phyloP scores from a whole-genome alignment of 2,113 vertebrate species.

The Elephantulus edwardii region DNA sequence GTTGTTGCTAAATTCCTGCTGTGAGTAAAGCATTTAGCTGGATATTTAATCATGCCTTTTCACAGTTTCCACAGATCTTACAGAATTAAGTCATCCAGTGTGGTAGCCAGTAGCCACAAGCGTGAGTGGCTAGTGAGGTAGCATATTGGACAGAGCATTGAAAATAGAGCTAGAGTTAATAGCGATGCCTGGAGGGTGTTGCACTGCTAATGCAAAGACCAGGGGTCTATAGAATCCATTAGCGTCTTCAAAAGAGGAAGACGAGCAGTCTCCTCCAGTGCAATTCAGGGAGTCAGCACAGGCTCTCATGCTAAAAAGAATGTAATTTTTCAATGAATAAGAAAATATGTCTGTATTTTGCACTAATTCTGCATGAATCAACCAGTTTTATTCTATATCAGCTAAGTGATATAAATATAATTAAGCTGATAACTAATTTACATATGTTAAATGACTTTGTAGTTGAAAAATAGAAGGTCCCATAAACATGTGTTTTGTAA shows the following conservation, averaged over 20 bases:
- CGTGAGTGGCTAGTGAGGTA: too few species aligned
- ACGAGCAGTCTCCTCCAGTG: too few species aligned
- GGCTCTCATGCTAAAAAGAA: background rate
- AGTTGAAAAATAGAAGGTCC: background rate
- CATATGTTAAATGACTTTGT: background rate
- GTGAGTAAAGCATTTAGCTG: background rate
- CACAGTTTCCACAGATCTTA: background rate
- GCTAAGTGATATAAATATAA: background rate
- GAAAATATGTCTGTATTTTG: slow-evolving; percentile 19
- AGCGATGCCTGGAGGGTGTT: too few species aligned
- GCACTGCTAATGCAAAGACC: too few species aligned
- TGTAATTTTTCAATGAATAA: background rate
- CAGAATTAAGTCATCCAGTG: accelerated
- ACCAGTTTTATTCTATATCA: background rate
- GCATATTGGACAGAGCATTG: accelerated
- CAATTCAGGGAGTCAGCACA: too few species aligned
- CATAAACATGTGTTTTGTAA: background rate
- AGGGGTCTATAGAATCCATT: too few species aligned
- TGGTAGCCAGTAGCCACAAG: background rate
- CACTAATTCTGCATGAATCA: background rate
- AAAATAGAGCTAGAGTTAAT: too few species aligned
- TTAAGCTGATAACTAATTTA: too few species aligned
- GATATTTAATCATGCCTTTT: background rate
- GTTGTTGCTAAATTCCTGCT: background rate
- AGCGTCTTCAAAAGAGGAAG: too few species aligned